These are phyloP conservation scores for Gymnocypris eckloni DNA, from an alignment of 2,797 vertebrate genomes.

Conservation along the genomic window DNA sequence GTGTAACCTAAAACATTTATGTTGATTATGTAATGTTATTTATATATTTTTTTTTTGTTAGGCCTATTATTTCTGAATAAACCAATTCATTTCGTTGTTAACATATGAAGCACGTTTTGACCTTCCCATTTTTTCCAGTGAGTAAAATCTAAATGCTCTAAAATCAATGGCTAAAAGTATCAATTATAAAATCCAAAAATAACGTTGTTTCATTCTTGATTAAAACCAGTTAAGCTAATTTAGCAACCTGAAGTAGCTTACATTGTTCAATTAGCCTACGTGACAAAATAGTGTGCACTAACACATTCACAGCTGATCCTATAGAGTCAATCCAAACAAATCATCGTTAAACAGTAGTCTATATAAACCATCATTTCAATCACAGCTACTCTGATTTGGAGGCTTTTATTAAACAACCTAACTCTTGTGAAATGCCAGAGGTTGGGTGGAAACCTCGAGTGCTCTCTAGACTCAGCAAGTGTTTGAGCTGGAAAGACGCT, in stretches of 20 bases:
- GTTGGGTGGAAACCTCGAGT: no score
- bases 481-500: no score
- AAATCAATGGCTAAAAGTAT: neutral
- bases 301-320: neutral
- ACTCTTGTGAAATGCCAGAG: conserved; percentile 17
- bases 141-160: no score
- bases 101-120: neutral
- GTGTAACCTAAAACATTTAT: neutral
- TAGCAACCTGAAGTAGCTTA: neutral
- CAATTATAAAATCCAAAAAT: neutral
- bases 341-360: neutral
- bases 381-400: neutral
- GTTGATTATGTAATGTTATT: neutral
- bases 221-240: neutral
- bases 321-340: neutral
- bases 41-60: no score
- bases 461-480: no score
- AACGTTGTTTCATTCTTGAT: neutral
- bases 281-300: neutral
- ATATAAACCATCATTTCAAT: neutral
- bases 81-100: neutral
- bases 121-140: neutral
- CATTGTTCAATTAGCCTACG: neutral
- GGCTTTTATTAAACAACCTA: conserved; percentile 5
- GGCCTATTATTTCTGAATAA: no score